Percentiles rank a stretch among this genome's conserved stretches.
phyloP scores from a whole-genome alignment of 2,888 invertebrate genomes.

The Actias luna region DNA sequence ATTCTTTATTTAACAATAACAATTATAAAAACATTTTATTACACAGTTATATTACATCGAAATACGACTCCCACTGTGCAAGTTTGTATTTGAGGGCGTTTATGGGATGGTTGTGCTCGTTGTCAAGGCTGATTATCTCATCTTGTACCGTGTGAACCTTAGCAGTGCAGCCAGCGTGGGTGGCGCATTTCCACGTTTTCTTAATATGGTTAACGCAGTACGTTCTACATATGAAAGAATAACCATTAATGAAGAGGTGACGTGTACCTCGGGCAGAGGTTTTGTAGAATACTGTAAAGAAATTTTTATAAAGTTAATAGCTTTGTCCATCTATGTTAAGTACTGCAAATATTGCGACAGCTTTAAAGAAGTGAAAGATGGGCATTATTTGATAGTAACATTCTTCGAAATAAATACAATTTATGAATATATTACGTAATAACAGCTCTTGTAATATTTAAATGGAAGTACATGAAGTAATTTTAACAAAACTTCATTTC shows the following conservation, averaged over 20 bases:
- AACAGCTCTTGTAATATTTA: too few relatives aligned
- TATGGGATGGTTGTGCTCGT: conserved; percentile 18
- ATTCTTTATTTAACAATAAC: too few relatives aligned
- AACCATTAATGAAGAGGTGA: conserved; percentile 57
- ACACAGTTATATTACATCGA: too few relatives aligned
- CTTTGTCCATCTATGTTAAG: not conserved
- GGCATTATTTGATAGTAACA: too few relatives aligned
- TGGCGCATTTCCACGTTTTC: conserved; percentile 40
- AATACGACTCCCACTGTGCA: conserved; percentile 11
- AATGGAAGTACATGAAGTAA: too few relatives aligned
- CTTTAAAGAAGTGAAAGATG: too few relatives aligned
- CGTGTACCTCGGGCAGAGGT: conserved; percentile 56
- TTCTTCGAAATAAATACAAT: too few relatives aligned
- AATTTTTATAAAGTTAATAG: conserved; percentile 15
- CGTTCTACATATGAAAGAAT: conserved; percentile 58
- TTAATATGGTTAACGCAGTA: conserved; percentile 57
- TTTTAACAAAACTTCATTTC: too few relatives aligned
- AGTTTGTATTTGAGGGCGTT: conserved; percentile 11
- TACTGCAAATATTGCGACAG: too few relatives aligned
- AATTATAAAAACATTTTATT: too few relatives aligned
- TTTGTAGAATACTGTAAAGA: conserved; percentile 58
- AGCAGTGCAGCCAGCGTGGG: conserved; percentile 22
- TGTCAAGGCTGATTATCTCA: conserved; percentile 13
- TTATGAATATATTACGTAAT: too few relatives aligned
- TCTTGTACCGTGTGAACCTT: conserved; percentile 18